Conservation (phyloP, 2,888 invertebrate genomes). For the Harmothoe impar region DNA sequence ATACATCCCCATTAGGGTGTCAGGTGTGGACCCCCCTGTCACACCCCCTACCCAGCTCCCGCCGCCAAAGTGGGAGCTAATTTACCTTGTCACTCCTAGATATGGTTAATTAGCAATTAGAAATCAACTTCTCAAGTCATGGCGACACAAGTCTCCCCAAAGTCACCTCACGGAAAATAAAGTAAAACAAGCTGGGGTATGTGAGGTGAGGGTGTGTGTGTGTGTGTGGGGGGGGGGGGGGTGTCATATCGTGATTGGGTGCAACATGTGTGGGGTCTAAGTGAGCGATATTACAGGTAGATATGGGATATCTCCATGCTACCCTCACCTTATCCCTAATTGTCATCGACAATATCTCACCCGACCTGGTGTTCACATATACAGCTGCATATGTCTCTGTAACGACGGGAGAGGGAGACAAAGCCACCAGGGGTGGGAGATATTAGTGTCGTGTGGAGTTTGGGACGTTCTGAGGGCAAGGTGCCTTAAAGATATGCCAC, state of each 20-base stretch:
- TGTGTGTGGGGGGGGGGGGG: neutral
- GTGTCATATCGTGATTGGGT: neutral
- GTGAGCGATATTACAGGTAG: neutral
- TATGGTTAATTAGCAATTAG: conserved; percentile 30
- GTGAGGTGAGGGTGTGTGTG: neutral
- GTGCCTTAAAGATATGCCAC: too few species aligned
- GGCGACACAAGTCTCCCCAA: conserved; percentile 10
- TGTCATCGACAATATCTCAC: neutral
- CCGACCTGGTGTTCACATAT: neutral
- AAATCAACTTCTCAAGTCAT: neutral
- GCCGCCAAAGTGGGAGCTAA: neutral
- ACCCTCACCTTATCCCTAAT: neutral
- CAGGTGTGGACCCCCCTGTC: too few species aligned
- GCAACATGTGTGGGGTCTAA: neutral
- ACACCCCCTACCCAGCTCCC: too few species aligned
- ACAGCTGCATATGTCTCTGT: neutral
- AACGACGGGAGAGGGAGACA: too few species aligned
- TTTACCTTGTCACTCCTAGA: neutral
- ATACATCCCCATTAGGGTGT: too few species aligned
- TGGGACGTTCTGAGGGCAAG: too few species aligned
- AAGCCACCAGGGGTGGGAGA: neutral
- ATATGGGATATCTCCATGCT: neutral
- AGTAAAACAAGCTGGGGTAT: neutral
- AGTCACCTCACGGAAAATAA: neutral
- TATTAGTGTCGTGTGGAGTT: neutral